phyloP scores from a whole-genome alignment of 2,113 vertebrate genomes.

The Eulacestoma nigropectus region DNA sequence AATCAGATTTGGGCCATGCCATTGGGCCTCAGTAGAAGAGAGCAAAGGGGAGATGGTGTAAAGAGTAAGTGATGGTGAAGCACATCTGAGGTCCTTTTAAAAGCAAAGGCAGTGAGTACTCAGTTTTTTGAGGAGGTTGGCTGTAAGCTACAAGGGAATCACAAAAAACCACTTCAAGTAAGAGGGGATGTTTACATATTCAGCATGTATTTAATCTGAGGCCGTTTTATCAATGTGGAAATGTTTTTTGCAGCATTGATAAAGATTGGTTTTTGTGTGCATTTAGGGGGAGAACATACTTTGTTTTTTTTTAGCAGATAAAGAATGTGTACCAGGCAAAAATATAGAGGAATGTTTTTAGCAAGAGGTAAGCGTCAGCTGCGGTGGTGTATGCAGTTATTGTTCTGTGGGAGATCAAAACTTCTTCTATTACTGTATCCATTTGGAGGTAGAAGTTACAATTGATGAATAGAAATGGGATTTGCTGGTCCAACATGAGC shows the following conservation, averaged over 20 bases:
- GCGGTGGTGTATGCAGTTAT: background rate
- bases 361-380: background rate
- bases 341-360: background rate
- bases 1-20: background rate
- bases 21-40: background rate
- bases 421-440: background rate
- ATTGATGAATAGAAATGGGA: background rate
- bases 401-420: background rate
- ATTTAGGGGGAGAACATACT: background rate
- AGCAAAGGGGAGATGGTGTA: background rate
- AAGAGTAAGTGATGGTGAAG: background rate
- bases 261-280: background rate
- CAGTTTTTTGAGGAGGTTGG: background rate
- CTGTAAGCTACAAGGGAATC: background rate
- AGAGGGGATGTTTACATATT: background rate
- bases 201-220: background rate
- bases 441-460: background rate
- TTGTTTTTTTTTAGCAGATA: background rate
- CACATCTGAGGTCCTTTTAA: background rate
- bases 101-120: background rate
- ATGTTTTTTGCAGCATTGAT: background rate
- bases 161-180: background rate
- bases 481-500: background rate
- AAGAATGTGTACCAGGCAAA: background rate
- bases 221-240: background rate